A percentile compares a stretch with the other conserved stretches of the same genome.
Conservation (phyloP, 1,140 invertebrate genomes). For the Anadara kagoshimensis region DNA sequence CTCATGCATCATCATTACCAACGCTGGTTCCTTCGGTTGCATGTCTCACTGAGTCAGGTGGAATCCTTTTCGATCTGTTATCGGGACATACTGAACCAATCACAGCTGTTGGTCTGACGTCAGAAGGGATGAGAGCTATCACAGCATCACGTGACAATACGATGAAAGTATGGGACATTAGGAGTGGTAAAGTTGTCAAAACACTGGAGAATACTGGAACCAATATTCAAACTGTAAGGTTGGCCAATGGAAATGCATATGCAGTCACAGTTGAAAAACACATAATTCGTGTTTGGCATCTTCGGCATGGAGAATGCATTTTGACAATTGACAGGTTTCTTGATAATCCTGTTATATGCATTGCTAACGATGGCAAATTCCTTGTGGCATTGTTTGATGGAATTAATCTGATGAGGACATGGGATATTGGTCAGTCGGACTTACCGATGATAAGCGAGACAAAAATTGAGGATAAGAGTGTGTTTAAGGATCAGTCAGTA, state of each 20-base stretch:
- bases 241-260: constrained; percentile 55
- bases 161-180: constrained; percentile 70
- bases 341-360: constrained; percentile 63
- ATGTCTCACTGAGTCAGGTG: constrained; percentile 68
- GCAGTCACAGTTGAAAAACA: constrained; percentile 61
- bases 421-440: constrained; percentile 56
- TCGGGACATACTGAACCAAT: constrained; percentile 68
- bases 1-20: constrained; percentile 58
- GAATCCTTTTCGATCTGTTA: constrained; percentile 66
- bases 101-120: constrained; percentile 63
- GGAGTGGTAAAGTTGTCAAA: constrained; percentile 64
- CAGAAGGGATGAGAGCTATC: constrained; percentile 65
- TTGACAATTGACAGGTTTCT: constrained; percentile 54
- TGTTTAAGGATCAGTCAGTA: constrained; percentile 64
- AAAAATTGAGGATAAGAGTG: constrained; percentile 51
- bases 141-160: constrained; percentile 68
- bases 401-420: constrained; percentile 63
- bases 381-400: constrained; percentile 68
- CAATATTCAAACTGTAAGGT: constrained; percentile 54
- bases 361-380: constrained; percentile 59
- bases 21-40: constrained; percentile 64
- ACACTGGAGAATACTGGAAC: constrained; percentile 64
- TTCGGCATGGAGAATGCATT: constrained; percentile 52
- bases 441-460: constrained; percentile 51
- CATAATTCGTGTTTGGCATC: constrained; percentile 64